A percentile compares a stretch with the other conserved stretches of the same genome.
Conservation (phyloP, 2,797 vertebrate species). For the Emys orbicularis region DNA sequence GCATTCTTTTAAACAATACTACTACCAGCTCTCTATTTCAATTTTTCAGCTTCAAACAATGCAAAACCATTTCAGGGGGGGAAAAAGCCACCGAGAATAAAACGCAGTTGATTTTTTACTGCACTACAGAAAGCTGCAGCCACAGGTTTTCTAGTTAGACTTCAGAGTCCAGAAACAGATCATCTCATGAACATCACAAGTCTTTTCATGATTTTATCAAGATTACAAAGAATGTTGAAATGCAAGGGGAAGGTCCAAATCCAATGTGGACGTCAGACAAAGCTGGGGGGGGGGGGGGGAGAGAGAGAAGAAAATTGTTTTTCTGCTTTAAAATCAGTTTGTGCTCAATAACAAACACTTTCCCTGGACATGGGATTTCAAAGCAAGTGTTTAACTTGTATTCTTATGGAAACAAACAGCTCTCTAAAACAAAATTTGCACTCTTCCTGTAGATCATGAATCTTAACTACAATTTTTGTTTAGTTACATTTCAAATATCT, state of each 20-base stretch:
- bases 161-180: background rate
- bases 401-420: background rate
- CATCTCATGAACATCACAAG: background rate
- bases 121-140: background rate
- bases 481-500: background rate
- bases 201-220: background rate
- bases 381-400: background rate
- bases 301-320: background rate
- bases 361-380: background rate
- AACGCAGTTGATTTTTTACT: background rate
- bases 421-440: background rate
- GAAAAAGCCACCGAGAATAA: background rate
- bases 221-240: background rate
- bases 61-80: background rate
- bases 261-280: background rate
- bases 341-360: background rate
- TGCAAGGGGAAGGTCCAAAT: background rate
- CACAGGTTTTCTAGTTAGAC: background rate
- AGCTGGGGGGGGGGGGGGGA: fast-evolving
- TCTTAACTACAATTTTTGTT: background rate
- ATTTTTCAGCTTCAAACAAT: background rate
- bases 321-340: background rate
- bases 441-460: background rate
- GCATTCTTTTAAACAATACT: background rate
- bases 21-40: background rate